A percentile compares a stretch with the other conserved stretches of the same genome.
Evolutionary conservation across 2,888 invertebrate species (phyloP).

Genomic region (Agonopterix alstromeriana): DNA sequence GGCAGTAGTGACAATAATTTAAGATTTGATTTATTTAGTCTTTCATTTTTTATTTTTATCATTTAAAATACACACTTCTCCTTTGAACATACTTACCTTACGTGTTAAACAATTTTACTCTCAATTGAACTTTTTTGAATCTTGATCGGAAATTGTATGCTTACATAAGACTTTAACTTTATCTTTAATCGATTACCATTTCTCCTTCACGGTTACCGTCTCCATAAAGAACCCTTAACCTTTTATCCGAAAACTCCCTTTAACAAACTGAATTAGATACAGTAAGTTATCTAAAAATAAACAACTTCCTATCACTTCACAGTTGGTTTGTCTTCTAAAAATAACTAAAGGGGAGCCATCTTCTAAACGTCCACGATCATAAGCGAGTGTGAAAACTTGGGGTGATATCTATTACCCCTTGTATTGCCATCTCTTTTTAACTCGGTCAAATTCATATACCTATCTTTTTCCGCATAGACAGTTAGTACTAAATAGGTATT

Average conservation of each 20-base stretch:
- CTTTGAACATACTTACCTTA: background rate
- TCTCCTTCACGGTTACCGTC: background rate
- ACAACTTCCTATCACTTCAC: constrained; percentile 58
- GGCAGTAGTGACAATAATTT: constrained; percentile 48
- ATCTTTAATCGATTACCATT: background rate
- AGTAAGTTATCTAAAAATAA: constrained; percentile 34
- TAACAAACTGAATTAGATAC: constrained; percentile 5
- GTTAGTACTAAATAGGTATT: constrained; percentile 72
- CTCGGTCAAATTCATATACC: constrained; percentile 14
- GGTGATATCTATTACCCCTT: constrained; percentile 40
- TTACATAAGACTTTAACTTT: background rate
- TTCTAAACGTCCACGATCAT: constrained; percentile 33
- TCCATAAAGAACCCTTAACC: background rate
- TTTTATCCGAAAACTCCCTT: background rate
- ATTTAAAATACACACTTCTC: background rate
- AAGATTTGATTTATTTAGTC: constrained; percentile 44
- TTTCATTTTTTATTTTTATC: constrained; percentile 11
- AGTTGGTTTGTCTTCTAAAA: constrained; percentile 42
- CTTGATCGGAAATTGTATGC: background rate
- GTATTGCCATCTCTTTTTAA: constrained; percentile 30
- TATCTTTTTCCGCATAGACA: constrained; percentile 39
- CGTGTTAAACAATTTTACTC: background rate
- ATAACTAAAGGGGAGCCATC: constrained; percentile 37
- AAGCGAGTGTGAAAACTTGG: constrained; percentile 45
- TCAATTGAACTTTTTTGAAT: background rate